Percentiles rank a stretch among this genome's conserved stretches.
Conservation (phyloP, 92 coral and sea anemone species). For the Metridium senile region DNA sequence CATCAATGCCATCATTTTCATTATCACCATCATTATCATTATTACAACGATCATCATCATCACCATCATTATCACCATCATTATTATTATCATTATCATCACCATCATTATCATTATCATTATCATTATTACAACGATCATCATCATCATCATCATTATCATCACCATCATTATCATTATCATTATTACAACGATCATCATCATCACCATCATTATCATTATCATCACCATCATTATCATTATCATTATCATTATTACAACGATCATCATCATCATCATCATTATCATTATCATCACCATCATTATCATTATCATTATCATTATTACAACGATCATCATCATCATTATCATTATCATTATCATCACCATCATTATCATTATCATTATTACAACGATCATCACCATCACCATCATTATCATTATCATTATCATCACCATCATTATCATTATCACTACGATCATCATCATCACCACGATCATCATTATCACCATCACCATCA, state of each 20-base stretch:
- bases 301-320: not conserved
- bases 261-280: not conserved
- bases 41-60: not conserved
- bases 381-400: too few relatives aligned
- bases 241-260: not conserved
- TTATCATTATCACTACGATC: not conserved
- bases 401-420: too few relatives aligned
- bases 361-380: not conserved
- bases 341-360: not conserved
- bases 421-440: conserved; percentile 11
- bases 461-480: too few relatives aligned
- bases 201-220: not conserved
- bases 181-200: not conserved
- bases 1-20: not conserved
- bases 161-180: not conserved
- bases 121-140: not conserved
- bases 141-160: not conserved
- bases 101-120: not conserved
- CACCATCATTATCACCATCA: not conserved
- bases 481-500: too few relatives aligned
- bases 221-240: not conserved
- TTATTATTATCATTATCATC: not conserved
- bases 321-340: not conserved
- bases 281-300: not conserved
- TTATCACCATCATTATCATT: not conserved